Evolutionary conservation across 2,113 vertebrate species (phyloP).

Genomic region (Xenopus tropicalis): UCB_Xtro_10.0 CM004445.2:71017001-71017500

Average conservation of each 20-base stretch:
- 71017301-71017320: too few relatives aligned
- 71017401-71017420: too few relatives aligned
- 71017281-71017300: too few relatives aligned
- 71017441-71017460: too few relatives aligned
- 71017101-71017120: not conserved
- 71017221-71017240: not conserved
- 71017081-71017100: not conserved
- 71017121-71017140: not conserved
- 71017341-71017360: too few relatives aligned
- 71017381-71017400: too few relatives aligned
- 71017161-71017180: slow-evolving; percentile 1
- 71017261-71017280: not conserved
- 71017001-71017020: too few relatives aligned
- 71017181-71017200: not conserved
- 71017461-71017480: too few relatives aligned
- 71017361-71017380: too few relatives aligned
- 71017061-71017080: not conserved
- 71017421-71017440: too few relatives aligned
- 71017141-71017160: slow-evolving; percentile 2
- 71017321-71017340: too few relatives aligned
- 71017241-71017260: not conserved
- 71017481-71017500: too few relatives aligned
- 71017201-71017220: not conserved
- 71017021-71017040: not conserved
- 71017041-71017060: not conserved